A percentile compares a stretch with the other conserved stretches of the same genome.
phyloP scores from a whole-genome alignment of 2,797 vertebrate genomes.

The Cephalopachus bancanus region DNA sequence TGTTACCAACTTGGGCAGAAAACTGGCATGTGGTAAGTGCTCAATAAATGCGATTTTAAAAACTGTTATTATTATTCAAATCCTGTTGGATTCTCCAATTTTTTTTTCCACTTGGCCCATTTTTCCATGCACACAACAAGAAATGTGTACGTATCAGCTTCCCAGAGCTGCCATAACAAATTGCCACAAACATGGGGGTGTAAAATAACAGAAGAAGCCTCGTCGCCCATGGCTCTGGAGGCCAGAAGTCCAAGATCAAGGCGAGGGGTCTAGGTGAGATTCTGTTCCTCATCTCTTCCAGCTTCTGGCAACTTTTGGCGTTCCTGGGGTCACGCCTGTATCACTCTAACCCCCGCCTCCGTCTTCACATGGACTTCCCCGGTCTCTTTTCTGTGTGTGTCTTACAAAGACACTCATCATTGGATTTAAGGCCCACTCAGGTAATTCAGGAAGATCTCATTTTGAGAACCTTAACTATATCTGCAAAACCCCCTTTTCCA shows the following conservation, averaged over 20 bases:
- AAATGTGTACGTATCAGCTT: neutral
- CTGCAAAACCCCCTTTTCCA: neutral
- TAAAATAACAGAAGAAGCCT: neutral
- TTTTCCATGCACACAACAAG: slow-evolving; percentile 13
- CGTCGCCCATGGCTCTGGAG: neutral
- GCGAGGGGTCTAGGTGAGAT: neutral
- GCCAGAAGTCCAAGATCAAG: neutral
- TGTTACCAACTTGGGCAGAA: neutral
- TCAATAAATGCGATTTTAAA: neutral
- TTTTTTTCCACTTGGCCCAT: neutral
- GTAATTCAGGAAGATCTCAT: neutral
- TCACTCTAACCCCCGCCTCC: too few relatives aligned
- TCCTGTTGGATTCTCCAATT: neutral
- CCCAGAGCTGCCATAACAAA: neutral
- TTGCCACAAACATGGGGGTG: neutral
- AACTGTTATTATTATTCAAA: neutral
- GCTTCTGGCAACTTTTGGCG: neutral
- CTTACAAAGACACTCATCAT: neutral
- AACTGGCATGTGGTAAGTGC: neutral
- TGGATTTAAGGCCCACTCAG: neutral
- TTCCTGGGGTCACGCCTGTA: neutral
- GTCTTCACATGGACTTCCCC: neutral
- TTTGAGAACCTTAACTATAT: neutral
- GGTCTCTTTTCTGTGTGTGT: neutral
- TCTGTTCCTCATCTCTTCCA: neutral